Base-by-base conservation (phyloP, 23 tunicate species). In the Halocynthia aurantium region DNA sequence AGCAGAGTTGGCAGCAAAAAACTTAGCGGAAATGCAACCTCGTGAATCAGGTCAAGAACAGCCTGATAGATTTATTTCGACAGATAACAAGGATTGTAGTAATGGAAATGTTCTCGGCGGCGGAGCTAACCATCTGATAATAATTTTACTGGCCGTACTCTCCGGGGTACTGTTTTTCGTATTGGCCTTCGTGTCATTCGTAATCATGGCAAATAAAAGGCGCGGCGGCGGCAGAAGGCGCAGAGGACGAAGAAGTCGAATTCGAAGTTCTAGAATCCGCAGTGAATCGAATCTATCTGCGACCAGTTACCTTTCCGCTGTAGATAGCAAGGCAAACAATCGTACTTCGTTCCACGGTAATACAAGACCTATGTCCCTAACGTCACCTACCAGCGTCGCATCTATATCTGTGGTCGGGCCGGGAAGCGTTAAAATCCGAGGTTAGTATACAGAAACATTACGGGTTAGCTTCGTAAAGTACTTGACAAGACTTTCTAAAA, bases 261-360 rank as follows among this genome's bases (percentile, higher is more conserved):
- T 44, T 8, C 69, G 69, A 1, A 49, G 31, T 15, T 15, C 31
- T 65, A 40, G 70, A 11, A 65, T 40, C 31, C 49, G 10, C 22
- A 65, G 70, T 49, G 70, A 65, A 65, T 65, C 70, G 2, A 65
- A 65, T 2, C 10, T 65, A 8, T 65, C 70, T 15, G 70, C 70
- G 0, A 65, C 70, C 70, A 65, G 70, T 65, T 65, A 10, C 6
- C 19, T 65, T 5, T 65, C 70, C 49, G 70, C 49, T 10, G 31
- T 15, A 9, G 70, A 65, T 20, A 11, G 70, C 5, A 49, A 65
- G 2, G 22, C 70, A 11, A 65, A 49, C 22, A 49, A 40, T 49
- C 22, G 70, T 65, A 40, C 22, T 5, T 20, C 22, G 10, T 20
- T 10, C 0, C 22, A 65, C 22, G 70, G 70, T 9, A 65, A 9